Base-by-base conservation (phyloP, 2,113 vertebrate genomes). In the Empidonax traillii region DNA sequence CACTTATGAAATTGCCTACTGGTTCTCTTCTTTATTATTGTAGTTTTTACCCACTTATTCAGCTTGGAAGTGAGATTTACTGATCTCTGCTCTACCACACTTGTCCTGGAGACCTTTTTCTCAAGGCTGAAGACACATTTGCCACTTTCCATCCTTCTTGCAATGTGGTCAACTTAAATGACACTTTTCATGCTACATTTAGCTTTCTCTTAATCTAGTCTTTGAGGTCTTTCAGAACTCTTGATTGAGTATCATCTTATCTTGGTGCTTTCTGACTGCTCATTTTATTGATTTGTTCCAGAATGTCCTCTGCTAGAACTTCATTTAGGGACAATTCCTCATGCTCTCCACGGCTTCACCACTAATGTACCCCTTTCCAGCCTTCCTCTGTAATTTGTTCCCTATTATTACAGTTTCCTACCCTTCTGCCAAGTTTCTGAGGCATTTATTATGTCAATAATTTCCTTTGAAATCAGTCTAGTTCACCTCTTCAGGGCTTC, bases 271-370 rank as follows among this genome's bases (percentile, higher is more conserved):
- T 93, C 92, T 89, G 77, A 93, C 90, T 84, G 68, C 78, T 91
- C 92, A 53, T 46, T 76, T 95, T 94, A 97, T 96, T 89, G 96
- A 97, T 95, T 88, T 84, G 63, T 92, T 96, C 94, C 89, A 80
- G 77, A 94, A 74, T 84, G 94, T 95, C 95, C 96, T 94, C 90
- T 94, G 80, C 90, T 89, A 89, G 93, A 96, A 94, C 96, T 96
- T 97, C 95, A 95, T 93, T 93, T 95, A 95, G 95, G 93, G 93
- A 94, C 93, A 94, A 93, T 95, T 86, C 91, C 94, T 96, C 94
- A 96, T 75, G 58, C 76, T 85, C 86, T 93, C 68, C 83, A 16
- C 79, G 31, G 83, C 94, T 78, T 77, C 86, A 81, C 91, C 94
- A 71, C 95, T 97, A 95, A 95, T 93, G 90, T 25, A 74, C 89